These are phyloP conservation scores for Aix galericulata DNA, from an alignment of 2,113 vertebrate species.

Conservation along the genomic window DNA sequence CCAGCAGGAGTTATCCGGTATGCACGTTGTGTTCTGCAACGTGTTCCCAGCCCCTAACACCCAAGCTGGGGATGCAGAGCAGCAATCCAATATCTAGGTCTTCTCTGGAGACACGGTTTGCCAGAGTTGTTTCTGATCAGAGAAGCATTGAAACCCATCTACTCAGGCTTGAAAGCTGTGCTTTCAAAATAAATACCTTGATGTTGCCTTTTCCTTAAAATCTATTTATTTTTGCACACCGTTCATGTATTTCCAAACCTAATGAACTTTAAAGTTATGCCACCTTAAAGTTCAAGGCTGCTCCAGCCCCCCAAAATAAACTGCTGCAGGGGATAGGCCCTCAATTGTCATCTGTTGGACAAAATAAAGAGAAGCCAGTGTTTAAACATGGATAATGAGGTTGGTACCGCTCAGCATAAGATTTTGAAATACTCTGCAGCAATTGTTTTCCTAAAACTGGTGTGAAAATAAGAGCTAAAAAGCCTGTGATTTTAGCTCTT, in stretches of 20 bases:
- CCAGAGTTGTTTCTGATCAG: not conserved
- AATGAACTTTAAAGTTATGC: not conserved
- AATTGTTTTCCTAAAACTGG: not conserved
- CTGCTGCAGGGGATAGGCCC: not conserved
- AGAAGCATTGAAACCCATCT: not conserved
- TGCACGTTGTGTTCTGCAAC: rapidly evolving
- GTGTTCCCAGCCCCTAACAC: not conserved
- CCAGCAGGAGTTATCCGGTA: not conserved
- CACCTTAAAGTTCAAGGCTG: not conserved
- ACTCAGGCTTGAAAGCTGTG: not conserved
- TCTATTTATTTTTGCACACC: not conserved
- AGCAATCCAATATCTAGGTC: not conserved
- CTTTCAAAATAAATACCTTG: not conserved
- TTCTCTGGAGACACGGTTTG: not conserved
- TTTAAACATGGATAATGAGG: not conserved
- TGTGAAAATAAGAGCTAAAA: not conserved
- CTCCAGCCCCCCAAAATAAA: not conserved
- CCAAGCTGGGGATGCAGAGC: not conserved
- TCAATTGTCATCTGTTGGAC: not conserved
- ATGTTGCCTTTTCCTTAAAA: not conserved
- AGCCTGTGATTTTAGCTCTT: not conserved
- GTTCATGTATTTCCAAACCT: not conserved
- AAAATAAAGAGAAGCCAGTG: not conserved
- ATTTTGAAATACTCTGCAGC: not conserved
- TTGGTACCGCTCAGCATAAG: not conserved